phyloP scores from a whole-genome alignment of 1,140 invertebrate species.

The Scaptomyza pallida region DNA sequence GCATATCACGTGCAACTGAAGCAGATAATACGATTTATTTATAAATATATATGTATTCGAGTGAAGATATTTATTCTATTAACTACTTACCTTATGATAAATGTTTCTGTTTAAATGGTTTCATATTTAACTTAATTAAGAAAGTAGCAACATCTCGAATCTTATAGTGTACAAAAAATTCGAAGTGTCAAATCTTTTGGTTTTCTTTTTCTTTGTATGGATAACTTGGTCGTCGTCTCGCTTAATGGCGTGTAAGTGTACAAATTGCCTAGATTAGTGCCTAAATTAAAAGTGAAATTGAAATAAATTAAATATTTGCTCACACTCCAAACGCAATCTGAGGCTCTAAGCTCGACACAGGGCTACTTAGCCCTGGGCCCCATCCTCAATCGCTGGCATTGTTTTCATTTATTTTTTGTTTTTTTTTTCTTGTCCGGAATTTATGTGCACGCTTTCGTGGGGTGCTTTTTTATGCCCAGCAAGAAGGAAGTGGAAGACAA shows the following conservation, averaged over 20 bases:
- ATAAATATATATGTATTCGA: constrained; percentile 5
- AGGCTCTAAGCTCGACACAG: not conserved
- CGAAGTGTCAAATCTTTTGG: constrained; percentile 10
- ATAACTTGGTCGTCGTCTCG: constrained; percentile 44
- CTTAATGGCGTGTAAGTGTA: constrained; percentile 78
- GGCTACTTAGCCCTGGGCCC: constrained; percentile 11
- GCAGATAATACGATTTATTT: constrained; percentile 3
- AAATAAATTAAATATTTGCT: constrained; percentile 81
- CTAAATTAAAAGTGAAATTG: constrained; percentile 80
- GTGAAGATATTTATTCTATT: no score
- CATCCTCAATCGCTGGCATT: constrained; percentile 6
- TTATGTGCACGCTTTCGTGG: constrained; percentile 47
- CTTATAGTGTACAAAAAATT: constrained; percentile 15
- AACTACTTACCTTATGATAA: not conserved
- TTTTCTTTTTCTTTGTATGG: constrained; percentile 6
- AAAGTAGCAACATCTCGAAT: not conserved
- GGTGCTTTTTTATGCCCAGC: constrained; percentile 30
- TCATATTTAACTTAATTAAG: no score
- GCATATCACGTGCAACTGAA: not conserved
- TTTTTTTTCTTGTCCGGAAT: constrained; percentile 40
- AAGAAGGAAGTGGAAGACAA: constrained; percentile 20
- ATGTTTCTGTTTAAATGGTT: no score
- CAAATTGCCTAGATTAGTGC: constrained; percentile 83
- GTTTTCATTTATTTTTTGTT: constrained; percentile 25
- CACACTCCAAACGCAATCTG: constrained; percentile 28